Percentiles rank a stretch among this genome's conserved stretches.
Conservation (phyloP, 2,113 vertebrate genomes). For the Macroglossus sobrinus region DNA sequence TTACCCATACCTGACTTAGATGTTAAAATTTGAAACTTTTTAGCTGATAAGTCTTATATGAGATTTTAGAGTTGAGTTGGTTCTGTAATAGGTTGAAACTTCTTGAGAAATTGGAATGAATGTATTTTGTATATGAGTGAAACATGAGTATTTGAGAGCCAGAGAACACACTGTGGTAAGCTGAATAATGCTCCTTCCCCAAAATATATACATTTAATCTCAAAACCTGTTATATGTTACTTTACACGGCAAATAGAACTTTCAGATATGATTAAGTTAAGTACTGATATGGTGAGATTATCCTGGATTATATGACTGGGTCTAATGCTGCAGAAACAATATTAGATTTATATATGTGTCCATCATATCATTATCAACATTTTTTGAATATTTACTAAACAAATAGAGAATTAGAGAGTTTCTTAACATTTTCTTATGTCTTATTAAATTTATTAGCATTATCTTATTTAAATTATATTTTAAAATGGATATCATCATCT, state of each 20-base stretch:
- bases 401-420: background rate
- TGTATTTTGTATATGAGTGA: background rate
- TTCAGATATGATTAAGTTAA: background rate
- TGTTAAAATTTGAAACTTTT: background rate
- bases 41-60: background rate
- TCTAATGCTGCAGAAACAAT: background rate
- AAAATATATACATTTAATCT: background rate
- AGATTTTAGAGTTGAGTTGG: background rate
- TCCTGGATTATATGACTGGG: background rate
- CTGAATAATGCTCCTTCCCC: background rate
- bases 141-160: background rate
- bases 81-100: background rate
- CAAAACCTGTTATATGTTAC: background rate
- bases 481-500: background rate
- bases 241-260: background rate
- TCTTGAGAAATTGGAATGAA: background rate
- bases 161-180: background rate
- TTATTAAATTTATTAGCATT: background rate
- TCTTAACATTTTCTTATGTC: background rate
- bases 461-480: background rate
- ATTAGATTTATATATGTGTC: background rate
- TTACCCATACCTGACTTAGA: background rate
- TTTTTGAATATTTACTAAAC: background rate
- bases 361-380: background rate
- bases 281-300: background rate